Evolutionary conservation across 2,113 vertebrate genomes (phyloP), one percentile per base, ranked within the genome.

Genomic region (Nansenia antarctica): DNA sequence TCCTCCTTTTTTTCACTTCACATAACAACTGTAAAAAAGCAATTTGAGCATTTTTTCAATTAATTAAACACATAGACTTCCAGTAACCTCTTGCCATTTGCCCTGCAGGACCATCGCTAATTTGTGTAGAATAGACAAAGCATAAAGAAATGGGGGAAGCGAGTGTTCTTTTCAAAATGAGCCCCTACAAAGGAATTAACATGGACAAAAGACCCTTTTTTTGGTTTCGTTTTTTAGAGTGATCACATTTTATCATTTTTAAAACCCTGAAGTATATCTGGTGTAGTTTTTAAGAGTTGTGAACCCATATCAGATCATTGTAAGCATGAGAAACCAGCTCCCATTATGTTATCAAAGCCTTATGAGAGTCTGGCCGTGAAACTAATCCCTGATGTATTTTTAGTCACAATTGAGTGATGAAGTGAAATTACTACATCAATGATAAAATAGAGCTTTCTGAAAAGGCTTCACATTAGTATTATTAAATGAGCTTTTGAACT

Each of bases 21-120:
- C 95, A 97, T 98, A 98, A 98, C 96, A 98, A 99, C 95, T 96
- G 95, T 97, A 96, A 98, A 96, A 98, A 97, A 97, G 97, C 96
- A 96, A 96, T 98, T 94, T 95, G 95, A 98, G 96, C 96, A 95
- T 96, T 98, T 97, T n/a, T 98, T 96, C 96, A 98, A 98, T 98
- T 98, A 99, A 99, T 98, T 98, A 98, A 98, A 99, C 95, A 99
- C 96, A 98, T 92, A 97, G 94, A 90, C 88, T 96, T 94, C 89
- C 92, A 94, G 95, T 96, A 98, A 97, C 98, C 97, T 97, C 96
- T 96, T 98, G 96, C 98, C 96, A 96, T 94, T 94, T 97, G 95
- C 95, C 96, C 96, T 98, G 93, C 93, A 98, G 95, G 96, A 98
- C 95, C 94, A 87, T 84, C 92, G 92, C 94, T 98, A 97, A 99